A percentile compares a stretch with the other conserved stretches of the same genome.
Conservation (phyloP, 2,113 vertebrate species). For the Brienomyrus longianalis region DNA sequence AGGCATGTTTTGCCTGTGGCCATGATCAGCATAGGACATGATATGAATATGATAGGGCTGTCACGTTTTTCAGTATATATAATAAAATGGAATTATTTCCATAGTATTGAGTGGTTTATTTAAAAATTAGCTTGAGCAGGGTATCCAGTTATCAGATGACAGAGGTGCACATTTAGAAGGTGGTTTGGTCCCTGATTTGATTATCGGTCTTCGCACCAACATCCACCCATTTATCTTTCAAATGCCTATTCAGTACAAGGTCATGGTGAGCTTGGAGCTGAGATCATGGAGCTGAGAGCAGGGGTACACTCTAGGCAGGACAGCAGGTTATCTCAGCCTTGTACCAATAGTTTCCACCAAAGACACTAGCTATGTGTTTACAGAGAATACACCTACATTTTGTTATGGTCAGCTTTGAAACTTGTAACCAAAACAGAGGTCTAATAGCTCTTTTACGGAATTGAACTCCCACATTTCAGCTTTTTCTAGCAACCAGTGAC, state of each 20-base stretch:
- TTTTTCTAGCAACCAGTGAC: conserved; percentile 8
- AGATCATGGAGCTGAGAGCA: not conserved
- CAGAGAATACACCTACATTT: not conserved
- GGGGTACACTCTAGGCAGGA: not conserved
- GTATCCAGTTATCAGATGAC: not conserved
- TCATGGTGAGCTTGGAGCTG: not conserved
- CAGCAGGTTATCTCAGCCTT: not conserved
- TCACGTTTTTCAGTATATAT: not conserved
- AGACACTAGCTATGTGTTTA: not conserved
- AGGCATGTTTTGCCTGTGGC: not conserved
- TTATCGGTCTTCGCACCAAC: not conserved
- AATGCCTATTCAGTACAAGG: not conserved
- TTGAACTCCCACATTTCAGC: not conserved
- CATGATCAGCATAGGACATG: not conserved
- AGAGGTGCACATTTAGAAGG: not conserved
- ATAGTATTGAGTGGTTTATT: not conserved
- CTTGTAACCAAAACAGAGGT: conserved; percentile 5
- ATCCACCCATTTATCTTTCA: not conserved
- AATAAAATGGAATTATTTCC: not conserved
- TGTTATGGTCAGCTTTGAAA: not conserved
- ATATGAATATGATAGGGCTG: not conserved
- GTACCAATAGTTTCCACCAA: not conserved
- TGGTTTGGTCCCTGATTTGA: not conserved
- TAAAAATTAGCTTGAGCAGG: not conserved
- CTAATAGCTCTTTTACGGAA: conserved; percentile 32